Conservation (phyloP, 2,797 vertebrate species). For the Micromesistius poutassou region DNA sequence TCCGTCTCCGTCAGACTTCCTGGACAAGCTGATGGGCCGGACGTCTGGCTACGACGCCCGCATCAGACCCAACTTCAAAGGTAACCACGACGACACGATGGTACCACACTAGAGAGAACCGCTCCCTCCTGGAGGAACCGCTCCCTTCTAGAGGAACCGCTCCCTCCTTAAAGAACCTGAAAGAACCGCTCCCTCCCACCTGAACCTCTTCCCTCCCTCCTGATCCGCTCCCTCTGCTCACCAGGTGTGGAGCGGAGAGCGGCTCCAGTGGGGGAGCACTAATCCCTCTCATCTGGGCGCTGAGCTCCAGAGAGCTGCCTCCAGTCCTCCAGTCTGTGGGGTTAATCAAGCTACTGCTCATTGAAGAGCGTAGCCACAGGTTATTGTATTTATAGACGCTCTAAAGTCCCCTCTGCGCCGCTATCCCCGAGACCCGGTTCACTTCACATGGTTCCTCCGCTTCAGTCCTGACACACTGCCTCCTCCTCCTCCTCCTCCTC, state of each 20-base stretch:
- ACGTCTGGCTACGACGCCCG: conserved; percentile 91
- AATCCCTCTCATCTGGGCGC: neutral
- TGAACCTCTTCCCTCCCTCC: too few species aligned
- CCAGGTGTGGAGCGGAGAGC: neutral
- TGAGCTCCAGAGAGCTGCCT: neutral
- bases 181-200: too few species aligned
- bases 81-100: conserved; percentile 56
- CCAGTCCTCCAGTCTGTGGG: neutral
- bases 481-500: conserved; percentile 29
- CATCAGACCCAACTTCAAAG: conserved; percentile 95
- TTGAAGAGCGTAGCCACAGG: conserved; percentile 4
- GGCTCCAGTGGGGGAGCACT: neutral
- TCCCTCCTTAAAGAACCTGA: too few species aligned
- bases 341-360: neutral
- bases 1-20: conserved; percentile 88
- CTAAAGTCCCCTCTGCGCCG: neutral
- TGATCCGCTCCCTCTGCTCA: too few species aligned
- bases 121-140: too few species aligned
- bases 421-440: conserved; percentile 66
- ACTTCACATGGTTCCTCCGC: conserved; percentile 31
- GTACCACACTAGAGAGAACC: neutral
- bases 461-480: conserved; percentile 56
- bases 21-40: conserved; percentile 91
- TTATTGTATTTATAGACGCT: conserved; percentile 24
- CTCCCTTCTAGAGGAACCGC: too few species aligned